Percentiles rank a stretch among this genome's conserved stretches.
These are phyloP conservation scores for Rhinella marina DNA, from an alignment of 2,797 vertebrate genomes.

Conservation along the genomic window DNA sequence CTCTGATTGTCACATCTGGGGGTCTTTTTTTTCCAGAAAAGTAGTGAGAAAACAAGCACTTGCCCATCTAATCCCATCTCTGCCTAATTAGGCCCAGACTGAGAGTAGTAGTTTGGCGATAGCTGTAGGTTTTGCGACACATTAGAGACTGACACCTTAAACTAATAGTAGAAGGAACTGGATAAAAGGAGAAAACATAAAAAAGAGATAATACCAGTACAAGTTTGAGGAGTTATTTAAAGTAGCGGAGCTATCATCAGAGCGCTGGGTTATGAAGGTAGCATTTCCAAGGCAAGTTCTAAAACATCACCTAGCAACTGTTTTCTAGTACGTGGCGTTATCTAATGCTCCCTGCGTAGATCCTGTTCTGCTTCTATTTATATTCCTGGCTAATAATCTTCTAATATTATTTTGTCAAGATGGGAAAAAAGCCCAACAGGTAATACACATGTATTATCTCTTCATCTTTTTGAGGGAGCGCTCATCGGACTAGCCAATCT, in stretches of 20 bases:
- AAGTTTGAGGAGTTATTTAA: background rate
- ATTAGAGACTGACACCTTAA: background rate
- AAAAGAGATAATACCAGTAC: background rate
- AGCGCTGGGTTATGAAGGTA: conserved; percentile 16
- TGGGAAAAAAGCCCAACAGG: conserved; percentile 39
- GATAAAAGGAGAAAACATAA: background rate
- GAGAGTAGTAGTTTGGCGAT: background rate
- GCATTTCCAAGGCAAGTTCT: conserved; percentile 15
- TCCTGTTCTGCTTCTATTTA: conserved; percentile 54
- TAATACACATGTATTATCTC: conserved; percentile 43
- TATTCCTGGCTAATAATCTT: conserved; percentile 47
- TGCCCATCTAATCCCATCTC: too few relatives aligned
- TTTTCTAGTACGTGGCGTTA: conserved; percentile 51
- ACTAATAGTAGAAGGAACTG: background rate
- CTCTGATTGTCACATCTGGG: too few relatives aligned
- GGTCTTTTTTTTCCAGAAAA: too few relatives aligned
- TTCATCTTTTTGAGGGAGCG: conserved; percentile 21
- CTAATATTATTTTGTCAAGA: conserved; percentile 51
- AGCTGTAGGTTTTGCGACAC: background rate
- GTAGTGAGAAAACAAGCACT: too few relatives aligned
- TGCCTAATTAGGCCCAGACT: background rate
- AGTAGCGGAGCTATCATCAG: conserved; percentile 13
- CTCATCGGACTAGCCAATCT: background rate
- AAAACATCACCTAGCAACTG: conserved; percentile 59
- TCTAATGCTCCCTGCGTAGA: conserved; percentile 40